Percentiles rank a stretch among this genome's conserved stretches.
phyloP scores from a whole-genome alignment of 2,113 vertebrate species.

The Nothoprocta pentlandii region DNA sequence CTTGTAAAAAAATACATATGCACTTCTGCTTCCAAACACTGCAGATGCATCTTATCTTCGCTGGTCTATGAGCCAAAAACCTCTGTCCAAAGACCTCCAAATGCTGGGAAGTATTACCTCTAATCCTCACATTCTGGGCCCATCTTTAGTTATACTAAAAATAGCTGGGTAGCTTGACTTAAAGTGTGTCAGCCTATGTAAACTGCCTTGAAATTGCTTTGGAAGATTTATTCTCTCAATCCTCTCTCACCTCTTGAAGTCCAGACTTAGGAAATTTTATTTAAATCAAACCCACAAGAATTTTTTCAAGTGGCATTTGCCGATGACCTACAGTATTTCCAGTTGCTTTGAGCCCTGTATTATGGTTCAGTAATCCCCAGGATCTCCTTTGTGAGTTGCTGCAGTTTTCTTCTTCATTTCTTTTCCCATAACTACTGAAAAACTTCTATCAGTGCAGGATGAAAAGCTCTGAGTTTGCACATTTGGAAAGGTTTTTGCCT shows the following conservation, averaged over 20 bases:
- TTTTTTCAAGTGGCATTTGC: conserved; percentile 20
- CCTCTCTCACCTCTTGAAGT: background rate
- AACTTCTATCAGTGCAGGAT: background rate
- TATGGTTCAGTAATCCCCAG: background rate
- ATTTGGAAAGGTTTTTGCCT: background rate
- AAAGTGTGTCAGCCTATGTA: conserved; percentile 31
- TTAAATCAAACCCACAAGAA: conserved; percentile 6
- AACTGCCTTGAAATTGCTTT: conserved; percentile 34
- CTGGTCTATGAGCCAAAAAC: background rate
- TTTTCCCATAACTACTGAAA: conserved; percentile 11
- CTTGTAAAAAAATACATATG: background rate
- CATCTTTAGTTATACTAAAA: conserved; percentile 15
- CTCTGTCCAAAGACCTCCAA: background rate
- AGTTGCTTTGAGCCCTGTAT: background rate
- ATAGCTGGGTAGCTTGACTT: conserved; percentile 3
- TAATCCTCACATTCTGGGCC: conserved; percentile 12
- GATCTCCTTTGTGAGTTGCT: background rate
- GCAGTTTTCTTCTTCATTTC: background rate
- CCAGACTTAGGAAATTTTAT: conserved; percentile 24
- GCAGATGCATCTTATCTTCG: conserved; percentile 17
- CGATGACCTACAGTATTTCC: conserved; percentile 5
- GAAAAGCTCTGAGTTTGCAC: conserved; percentile 4
- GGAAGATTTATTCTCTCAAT: conserved; percentile 34
- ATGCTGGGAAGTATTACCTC: conserved; percentile 10
- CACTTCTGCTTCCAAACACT: background rate